These are phyloP conservation scores for Pseudachorutes palmiensis DNA, from an alignment of 1,140 invertebrate genomes.

Conservation along the genomic window DNA sequence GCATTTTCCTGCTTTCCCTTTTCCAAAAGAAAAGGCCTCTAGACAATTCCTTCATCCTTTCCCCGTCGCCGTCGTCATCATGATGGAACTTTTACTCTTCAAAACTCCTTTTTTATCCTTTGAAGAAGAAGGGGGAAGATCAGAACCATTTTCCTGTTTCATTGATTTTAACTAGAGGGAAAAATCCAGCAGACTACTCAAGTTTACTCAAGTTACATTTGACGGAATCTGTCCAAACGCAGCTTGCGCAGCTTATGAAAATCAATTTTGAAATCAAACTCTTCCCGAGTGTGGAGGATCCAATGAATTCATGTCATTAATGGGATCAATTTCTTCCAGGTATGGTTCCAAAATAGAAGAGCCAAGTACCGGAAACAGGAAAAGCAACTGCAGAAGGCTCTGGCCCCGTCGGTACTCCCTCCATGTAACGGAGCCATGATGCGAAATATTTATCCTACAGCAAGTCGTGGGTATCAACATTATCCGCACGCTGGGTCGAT, in stretches of 20 bases:
- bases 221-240: not conserved
- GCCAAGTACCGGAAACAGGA: constrained; percentile 98
- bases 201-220: not conserved
- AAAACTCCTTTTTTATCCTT: constrained; percentile 9
- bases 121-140: not conserved
- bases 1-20: not conserved
- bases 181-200: not conserved
- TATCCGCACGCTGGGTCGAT: constrained; percentile 75
- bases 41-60: constrained; percentile 6
- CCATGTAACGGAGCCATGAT: constrained; percentile 94
- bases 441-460: constrained; percentile 90
- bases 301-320: too few species aligned
- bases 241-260: not conserved
- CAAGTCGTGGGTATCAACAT: constrained; percentile 75
- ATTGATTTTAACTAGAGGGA: constrained; percentile 12
- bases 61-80: not conserved
- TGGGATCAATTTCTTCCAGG: constrained; percentile 47
- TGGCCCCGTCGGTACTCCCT: constrained; percentile 73
- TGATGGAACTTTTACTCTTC: not conserved
- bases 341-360: constrained; percentile 96
- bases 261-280: not conserved
- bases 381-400: constrained; percentile 91
- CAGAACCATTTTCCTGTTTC: constrained; percentile 14
- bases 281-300: too few species aligned
- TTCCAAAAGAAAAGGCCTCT: not conserved